Evolutionary conservation across 2,113 vertebrate species (phyloP), one percentile per base, ranked within the genome.

Genomic region (Nymphicus hollandicus): DNA sequence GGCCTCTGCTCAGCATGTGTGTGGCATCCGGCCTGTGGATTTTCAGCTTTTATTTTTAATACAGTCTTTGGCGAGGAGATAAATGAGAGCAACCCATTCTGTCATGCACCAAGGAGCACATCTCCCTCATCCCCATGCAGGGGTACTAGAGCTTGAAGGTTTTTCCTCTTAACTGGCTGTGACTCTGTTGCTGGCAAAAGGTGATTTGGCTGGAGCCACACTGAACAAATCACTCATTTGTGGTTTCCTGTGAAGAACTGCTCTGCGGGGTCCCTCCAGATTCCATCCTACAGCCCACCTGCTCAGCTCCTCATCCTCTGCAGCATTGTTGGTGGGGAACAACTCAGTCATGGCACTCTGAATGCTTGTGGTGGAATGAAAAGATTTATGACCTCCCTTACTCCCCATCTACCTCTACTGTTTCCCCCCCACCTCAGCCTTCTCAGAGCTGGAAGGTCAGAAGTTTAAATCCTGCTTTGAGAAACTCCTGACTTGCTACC

Each of bases 391-490:
- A 56, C n/a, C 22, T 91, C 11, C 72, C 28, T 35, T 89, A 6
- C 39, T 79, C 65, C 47, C 24, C 44, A 39, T 55, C 71, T 44
- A 73, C 55, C 39, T 78, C 74, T 58, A 4, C 37, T n/a, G 47
- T 63, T 91, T 80, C 35, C 31, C 49, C 18, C 17, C 29, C 23
- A 23, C 14, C 31, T 33, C 50, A n/a, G 11, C 47, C 16, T 76
- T 84, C 27, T 27, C 25, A 17, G 35, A 73, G 27, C 71, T 81
- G 70, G 55, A 68, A 93, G 89, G 81, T 84, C 69, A 85, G 64
- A 69, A 78, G 53, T 91, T 94, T 73, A 95, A 86, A 68, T 73
- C 60, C 68, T 77, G 33, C 43, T 91, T 85, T 91, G 55, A 79
- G 35, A 74, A 79, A 19, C 37, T 81, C 73, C 50, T 23, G 52